phyloP scores from a whole-genome alignment of 2,797 vertebrate species.

The Semotilus atromaculatus region DNA sequence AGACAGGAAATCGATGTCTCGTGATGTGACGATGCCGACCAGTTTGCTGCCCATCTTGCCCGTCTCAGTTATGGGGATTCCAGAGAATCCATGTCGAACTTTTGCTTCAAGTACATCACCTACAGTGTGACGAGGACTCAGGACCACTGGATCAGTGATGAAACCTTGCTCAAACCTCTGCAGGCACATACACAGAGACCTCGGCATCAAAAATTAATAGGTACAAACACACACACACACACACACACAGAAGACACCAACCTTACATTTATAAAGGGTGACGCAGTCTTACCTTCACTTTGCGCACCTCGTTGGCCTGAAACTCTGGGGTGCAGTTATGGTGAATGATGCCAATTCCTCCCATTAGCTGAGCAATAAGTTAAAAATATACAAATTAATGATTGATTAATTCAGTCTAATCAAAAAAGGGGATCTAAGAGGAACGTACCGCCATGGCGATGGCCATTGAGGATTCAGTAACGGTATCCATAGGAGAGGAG shows the following conservation, averaged over 20 bases:
- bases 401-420: background rate
- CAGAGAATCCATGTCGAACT: conserved; percentile 89
- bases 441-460: conserved; percentile 91
- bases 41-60: conserved; percentile 93
- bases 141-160: conserved; percentile 91
- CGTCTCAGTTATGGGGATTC: conserved; percentile 89
- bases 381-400: background rate
- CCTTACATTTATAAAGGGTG: background rate
- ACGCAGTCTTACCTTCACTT: conserved; percentile 84
- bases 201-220: background rate
- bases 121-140: conserved; percentile 87
- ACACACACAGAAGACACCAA: background rate
- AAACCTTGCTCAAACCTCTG: conserved; percentile 95
- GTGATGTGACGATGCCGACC: conserved; percentile 91
- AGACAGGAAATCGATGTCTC: conserved; percentile 91
- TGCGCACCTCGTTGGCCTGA: conserved; percentile 93
- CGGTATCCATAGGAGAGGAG: conserved; percentile 96
- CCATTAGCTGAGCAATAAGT: conserved; percentile 83
- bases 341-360: conserved; percentile 93
- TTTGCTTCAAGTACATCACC: conserved; percentile 91
- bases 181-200: conserved; percentile 28
- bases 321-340: conserved; percentile 97
- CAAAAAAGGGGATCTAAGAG: background rate
- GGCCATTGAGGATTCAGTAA: conserved; percentile 95
- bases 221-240: background rate